phyloP scores from a whole-genome alignment of 2,113 vertebrate genomes.

The Paracanthobrama guichenoti region DNA sequence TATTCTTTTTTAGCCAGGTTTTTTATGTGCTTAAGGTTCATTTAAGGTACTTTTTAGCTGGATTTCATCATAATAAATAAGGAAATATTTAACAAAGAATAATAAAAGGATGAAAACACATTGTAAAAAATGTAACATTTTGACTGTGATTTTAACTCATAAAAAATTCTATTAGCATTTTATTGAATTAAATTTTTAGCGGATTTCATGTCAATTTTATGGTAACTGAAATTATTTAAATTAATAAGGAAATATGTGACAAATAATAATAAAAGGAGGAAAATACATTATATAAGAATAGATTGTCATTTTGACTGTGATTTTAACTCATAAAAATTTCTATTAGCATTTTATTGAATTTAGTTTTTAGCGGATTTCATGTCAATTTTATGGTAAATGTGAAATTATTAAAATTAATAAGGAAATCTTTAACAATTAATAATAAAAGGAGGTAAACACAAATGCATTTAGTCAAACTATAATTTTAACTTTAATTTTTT shows the following conservation, averaged over 20 bases:
- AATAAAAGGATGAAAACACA: not conserved
- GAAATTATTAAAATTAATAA: not conserved
- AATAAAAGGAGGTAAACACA: not conserved
- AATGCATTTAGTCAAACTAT: too few relatives aligned
- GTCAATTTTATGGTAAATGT: not conserved
- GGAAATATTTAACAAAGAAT: not conserved
- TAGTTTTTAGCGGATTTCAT: not conserved
- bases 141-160: not conserved
- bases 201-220: not conserved
- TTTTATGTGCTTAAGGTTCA: conserved; percentile 47
- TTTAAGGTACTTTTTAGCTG: not conserved
- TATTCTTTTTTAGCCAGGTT: conserved; percentile 50
- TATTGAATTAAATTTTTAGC: not conserved
- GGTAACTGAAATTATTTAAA: not conserved
- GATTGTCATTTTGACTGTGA: not conserved
- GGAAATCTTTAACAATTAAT: not conserved
- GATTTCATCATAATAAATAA: not conserved
- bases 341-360: not conserved
- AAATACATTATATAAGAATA: not conserved
- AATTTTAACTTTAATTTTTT: too few relatives aligned
- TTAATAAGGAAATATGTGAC: not conserved
- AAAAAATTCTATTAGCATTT: not conserved
- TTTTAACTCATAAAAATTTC: too few relatives aligned
- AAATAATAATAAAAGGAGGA: not conserved
- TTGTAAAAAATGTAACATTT: not conserved